Base-by-base conservation (phyloP, 2,797 vertebrate species). In the Spinus olivaceus region DNA sequence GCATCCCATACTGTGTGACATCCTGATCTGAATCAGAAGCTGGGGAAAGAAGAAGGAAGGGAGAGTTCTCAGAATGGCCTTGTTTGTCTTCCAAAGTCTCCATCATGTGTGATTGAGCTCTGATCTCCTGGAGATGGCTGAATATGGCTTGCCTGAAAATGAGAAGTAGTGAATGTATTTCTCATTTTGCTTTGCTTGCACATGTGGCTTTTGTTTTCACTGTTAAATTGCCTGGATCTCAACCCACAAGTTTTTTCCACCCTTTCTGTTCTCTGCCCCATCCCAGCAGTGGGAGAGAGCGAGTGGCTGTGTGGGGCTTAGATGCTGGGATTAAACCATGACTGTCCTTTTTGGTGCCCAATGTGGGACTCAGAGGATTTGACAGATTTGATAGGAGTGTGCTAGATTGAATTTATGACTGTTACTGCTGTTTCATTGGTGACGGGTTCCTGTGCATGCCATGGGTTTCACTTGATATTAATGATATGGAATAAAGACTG, bases 101-200 rank as follows among this genome's bases (percentile, higher is more conserved):
- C 0, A 0, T 41, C 27, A 7, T 0, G 0, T 0, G 0, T 59
- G 51, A 59, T 9, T 12, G 39, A 39, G 17, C 14, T 42, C n/a
- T 50, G 21, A 7, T 65, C 0, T 41, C n/a, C 16, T 46, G 46
- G 30, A 28, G 33, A 10, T 59, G 51, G 30, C 37, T 57, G 57
- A 70, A 57, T 50, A 23, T 27, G 39, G 6, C 17, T 25, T 65
- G 44, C 30, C 25, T 59, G 46, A 32, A 37, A 71, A 32, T 51
- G 57, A n/a, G 33, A 65, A 51, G 6, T 3, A 23, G 30, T 41
- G 18, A 61, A 18, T n/a, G 3, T 24, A 41, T 65, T 46, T 53
- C 37, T 83, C 4, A 0, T 21, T 59, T 59, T 59, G 25, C 19
- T 71, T 59, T 59, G 19, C 19, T 78, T 78, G 30, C 25, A 64